Percentiles rank a stretch among this genome's conserved stretches.
Conservation (phyloP, 2,888 invertebrate genomes). For the Steinernema carpocapsae region DNA sequence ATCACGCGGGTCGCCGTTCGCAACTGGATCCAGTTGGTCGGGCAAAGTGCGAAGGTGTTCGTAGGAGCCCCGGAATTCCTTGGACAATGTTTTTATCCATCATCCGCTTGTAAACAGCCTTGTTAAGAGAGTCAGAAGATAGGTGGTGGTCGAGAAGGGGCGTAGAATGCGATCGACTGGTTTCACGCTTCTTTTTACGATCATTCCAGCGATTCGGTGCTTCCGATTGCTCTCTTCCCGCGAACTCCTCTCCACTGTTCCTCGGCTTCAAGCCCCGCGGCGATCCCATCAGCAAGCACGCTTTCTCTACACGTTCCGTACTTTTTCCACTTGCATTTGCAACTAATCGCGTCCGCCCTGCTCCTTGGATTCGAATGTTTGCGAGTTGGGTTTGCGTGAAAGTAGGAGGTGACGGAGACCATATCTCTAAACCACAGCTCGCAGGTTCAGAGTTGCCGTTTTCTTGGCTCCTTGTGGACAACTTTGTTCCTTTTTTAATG, state of each 20-base stretch:
- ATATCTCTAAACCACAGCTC: no score
- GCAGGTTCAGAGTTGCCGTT: no score
- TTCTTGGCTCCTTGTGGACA: no score
- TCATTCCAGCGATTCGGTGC: not conserved
- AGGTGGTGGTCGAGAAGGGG: slow-evolving; percentile 34
- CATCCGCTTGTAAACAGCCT: slow-evolving; percentile 14
- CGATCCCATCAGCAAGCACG: no score
- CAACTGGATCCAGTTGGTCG: not conserved
- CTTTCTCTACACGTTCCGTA: no score
- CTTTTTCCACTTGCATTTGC: no score
- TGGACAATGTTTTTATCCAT: slow-evolving; percentile 27
- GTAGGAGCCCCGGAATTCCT: not conserved
- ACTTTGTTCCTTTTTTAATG: no score
- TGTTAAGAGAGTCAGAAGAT: slow-evolving; percentile 18
- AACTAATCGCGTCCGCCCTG: no score
- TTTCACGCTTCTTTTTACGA: slow-evolving; percentile 29
- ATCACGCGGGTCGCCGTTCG: not conserved
- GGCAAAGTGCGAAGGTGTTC: not conserved
- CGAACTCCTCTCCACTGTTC: not conserved
- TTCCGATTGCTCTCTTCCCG: not conserved
- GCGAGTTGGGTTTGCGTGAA: no score
- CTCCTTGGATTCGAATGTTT: no score
- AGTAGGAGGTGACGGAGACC: no score
- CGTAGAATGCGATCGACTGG: slow-evolving; percentile 26
- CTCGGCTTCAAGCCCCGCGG: no score